phyloP scores from a whole-genome alignment of 2,113 vertebrate genomes.

The Helogale parvula region DNA sequence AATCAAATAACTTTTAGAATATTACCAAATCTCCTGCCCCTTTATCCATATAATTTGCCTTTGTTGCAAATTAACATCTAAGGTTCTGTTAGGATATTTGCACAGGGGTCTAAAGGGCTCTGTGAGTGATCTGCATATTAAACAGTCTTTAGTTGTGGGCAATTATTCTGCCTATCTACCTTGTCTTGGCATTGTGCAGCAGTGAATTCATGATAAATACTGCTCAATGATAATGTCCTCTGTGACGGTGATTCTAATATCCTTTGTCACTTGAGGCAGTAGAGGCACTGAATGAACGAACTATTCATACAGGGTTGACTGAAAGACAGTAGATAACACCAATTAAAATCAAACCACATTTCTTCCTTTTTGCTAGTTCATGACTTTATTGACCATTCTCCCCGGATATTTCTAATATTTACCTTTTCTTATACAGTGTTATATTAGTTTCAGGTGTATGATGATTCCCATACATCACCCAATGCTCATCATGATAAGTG shows the following conservation, averaged over 20 bases:
- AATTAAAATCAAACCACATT: not conserved
- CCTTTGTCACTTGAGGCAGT: not conserved
- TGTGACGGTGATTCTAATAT: not conserved
- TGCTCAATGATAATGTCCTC: not conserved
- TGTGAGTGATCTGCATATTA: not conserved
- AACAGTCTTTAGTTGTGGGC: not conserved
- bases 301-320: not conserved
- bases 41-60: not conserved
- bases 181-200: not conserved
- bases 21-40: not conserved
- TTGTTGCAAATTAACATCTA: conserved; percentile 2
- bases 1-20: conserved; percentile 26
- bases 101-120: not conserved
- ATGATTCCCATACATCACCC: not conserved
- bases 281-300: not conserved
- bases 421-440: not conserved
- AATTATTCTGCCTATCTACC: not conserved
- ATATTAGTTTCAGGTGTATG: not conserved
- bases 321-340: not conserved
- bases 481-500: not conserved
- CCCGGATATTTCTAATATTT: not conserved
- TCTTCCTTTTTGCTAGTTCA: not conserved
- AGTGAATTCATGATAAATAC: not conserved
- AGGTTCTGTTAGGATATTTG: not conserved
- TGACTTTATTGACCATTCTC: not conserved